phyloP scores from a whole-genome alignment of 2,888 invertebrate genomes.

The Empis stercorea region DNA sequence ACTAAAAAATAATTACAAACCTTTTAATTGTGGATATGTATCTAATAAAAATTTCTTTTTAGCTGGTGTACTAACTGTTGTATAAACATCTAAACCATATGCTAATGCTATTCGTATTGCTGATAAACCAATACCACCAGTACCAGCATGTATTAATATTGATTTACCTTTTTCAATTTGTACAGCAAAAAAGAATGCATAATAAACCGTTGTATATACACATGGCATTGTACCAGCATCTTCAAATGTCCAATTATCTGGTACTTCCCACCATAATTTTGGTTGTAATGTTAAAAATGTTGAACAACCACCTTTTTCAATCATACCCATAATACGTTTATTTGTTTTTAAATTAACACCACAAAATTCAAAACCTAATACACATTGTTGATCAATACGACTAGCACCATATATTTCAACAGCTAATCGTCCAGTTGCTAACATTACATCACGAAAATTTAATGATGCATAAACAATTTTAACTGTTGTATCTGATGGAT shows the following conservation, averaged over 20 bases:
- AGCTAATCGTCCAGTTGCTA: slow-evolving; percentile 79
- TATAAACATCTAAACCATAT: slow-evolving; percentile 51
- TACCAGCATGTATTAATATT: slow-evolving; percentile 45
- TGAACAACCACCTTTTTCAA: slow-evolving; percentile 40
- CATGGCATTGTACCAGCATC: slow-evolving; percentile 70
- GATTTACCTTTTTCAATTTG: slow-evolving; percentile 31
- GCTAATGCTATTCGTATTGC: slow-evolving; percentile 59
- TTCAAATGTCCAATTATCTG: slow-evolving; percentile 56
- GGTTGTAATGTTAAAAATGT: slow-evolving; percentile 29
- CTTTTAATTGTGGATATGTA: slow-evolving; percentile 41
- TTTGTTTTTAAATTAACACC: slow-evolving; percentile 45
- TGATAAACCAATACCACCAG: slow-evolving; percentile 64
- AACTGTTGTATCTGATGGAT: slow-evolving; percentile 40
- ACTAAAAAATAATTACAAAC: too few relatives aligned
- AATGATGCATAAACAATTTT: slow-evolving; percentile 55
- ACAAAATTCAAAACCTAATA: slow-evolving; percentile 55
- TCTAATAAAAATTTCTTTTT: slow-evolving; percentile 50
- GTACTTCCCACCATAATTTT: slow-evolving; percentile 47
- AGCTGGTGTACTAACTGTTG: slow-evolving; percentile 54
- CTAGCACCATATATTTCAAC: slow-evolving; percentile 63
- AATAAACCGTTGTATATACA: slow-evolving; percentile 57
- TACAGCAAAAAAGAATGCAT: slow-evolving; percentile 34
- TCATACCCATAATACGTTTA: slow-evolving; percentile 51
- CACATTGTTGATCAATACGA: slow-evolving; percentile 49
- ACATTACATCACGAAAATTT: slow-evolving; percentile 93